Conservation (phyloP, 2,113 vertebrate genomes). For the Craseonycteris thonglongyai region DNA sequence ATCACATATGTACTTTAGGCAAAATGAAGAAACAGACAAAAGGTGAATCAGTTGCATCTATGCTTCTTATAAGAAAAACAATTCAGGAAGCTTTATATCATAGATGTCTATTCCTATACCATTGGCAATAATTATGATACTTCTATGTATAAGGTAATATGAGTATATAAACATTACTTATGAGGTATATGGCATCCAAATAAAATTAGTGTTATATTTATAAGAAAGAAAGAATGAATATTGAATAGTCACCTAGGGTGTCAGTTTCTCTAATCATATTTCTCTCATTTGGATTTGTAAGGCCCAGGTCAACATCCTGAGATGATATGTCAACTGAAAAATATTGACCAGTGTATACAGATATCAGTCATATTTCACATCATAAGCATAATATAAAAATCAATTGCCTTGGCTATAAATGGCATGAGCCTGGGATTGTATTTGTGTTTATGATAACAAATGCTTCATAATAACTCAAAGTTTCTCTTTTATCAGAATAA, state of each 20-base stretch:
- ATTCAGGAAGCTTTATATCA: background rate
- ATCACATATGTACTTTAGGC: background rate
- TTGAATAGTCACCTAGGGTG: background rate
- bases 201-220: background rate
- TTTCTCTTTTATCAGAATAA: constrained; percentile 33
- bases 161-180: background rate
- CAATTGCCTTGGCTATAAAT: background rate
- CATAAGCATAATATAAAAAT: background rate
- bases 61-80: background rate
- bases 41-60: background rate
- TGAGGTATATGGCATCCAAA: background rate
- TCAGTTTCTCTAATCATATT: background rate
- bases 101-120: background rate
- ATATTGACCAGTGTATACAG: background rate
- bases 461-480: constrained; percentile 5
- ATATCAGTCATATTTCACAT: background rate
- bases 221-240: background rate
- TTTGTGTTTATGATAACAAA: constrained; percentile 28
- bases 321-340: background rate
- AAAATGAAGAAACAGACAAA: background rate
- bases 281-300: background rate
- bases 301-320: background rate
- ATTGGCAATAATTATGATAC: background rate
- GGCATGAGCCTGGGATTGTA: background rate
- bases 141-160: background rate